A percentile compares a stretch with the other conserved stretches of the same genome.
These are phyloP conservation scores for Propithecus deckenii DNA, from an alignment of 2,797 vertebrate species.

Conservation along the genomic window DNA sequence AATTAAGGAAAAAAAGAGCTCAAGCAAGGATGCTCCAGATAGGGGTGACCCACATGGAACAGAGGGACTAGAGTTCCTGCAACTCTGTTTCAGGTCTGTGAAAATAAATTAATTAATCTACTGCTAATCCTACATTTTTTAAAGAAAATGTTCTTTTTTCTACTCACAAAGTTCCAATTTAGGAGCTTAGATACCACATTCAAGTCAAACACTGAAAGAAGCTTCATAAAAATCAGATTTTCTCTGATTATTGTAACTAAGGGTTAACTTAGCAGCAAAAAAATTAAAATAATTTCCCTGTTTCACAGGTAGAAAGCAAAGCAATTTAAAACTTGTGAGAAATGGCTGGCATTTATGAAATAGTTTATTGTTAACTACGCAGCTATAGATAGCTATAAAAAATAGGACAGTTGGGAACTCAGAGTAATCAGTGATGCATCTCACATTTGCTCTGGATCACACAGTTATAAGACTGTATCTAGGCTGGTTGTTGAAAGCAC, in stretches of 20 bases:
- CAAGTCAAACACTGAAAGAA: slow-evolving; percentile 1
- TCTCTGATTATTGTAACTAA: slow-evolving; percentile 21
- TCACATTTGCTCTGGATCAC: slow-evolving; percentile 9
- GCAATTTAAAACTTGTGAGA: slow-evolving; percentile 41
- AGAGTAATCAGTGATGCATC: slow-evolving; percentile 13
- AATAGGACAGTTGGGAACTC: slow-evolving; percentile 42
- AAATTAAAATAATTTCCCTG: not conserved
- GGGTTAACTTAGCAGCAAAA: not conserved
- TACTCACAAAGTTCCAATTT: not conserved
- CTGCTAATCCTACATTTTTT: not conserved
- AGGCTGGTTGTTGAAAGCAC: not conserved
- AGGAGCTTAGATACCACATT: not conserved
- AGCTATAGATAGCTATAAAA: slow-evolving; percentile 60
- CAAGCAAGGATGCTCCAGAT: not conserved
- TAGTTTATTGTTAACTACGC: slow-evolving; percentile 39
- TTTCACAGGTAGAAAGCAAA: slow-evolving; percentile 49
- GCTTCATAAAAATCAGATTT: not conserved
- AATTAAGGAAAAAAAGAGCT: not conserved
- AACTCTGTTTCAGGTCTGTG: not conserved
- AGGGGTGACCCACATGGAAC: not conserved
- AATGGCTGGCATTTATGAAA: slow-evolving; percentile 58
- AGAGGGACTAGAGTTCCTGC: not conserved
- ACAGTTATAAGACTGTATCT: not conserved
- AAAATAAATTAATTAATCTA: not conserved
- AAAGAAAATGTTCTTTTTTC: not conserved